phyloP scores from a whole-genome alignment of 2,888 invertebrate species.

The Rotaria macrura region DNA sequence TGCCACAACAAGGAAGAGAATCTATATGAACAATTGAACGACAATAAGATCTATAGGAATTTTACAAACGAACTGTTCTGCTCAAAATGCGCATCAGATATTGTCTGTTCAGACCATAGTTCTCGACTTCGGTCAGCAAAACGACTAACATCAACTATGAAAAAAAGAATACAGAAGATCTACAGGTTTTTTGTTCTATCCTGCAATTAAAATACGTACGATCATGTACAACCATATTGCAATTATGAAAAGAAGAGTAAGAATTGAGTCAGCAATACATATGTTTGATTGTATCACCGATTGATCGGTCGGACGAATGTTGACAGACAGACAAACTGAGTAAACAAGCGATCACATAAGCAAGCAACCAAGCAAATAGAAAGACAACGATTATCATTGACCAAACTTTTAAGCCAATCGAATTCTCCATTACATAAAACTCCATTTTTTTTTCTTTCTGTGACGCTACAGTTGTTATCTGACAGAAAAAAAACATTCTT shows the following conservation, averaged over 20 bases:
- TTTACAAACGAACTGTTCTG: neutral
- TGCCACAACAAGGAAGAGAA: slow-evolving; percentile 13
- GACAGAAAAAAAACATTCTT: neutral
- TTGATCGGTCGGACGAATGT: neutral
- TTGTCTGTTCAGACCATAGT: slow-evolving; percentile 24
- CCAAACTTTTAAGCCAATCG: neutral
- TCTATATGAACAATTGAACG: neutral
- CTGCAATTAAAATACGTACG: neutral
- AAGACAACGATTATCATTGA: neutral
- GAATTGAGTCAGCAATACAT: neutral
- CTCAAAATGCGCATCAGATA: neutral
- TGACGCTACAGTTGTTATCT: neutral
- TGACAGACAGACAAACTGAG: neutral
- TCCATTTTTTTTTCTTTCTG: neutral
- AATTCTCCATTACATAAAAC: neutral
- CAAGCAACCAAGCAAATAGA: neutral
- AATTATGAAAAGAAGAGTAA: neutral
- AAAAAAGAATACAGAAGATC: too few relatives aligned
- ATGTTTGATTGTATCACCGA: neutral
- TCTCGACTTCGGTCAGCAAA: slow-evolving; percentile 33
- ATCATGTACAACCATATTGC: neutral
- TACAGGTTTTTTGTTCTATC: neutral
- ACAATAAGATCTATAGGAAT: neutral
- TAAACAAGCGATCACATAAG: neutral
- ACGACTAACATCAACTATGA: slow-evolving; percentile 25